Percentiles rank a stretch among this genome's conserved stretches.
Conservation (phyloP, 2,888 invertebrate species). For the Temnothorax ravouxi region DNA sequence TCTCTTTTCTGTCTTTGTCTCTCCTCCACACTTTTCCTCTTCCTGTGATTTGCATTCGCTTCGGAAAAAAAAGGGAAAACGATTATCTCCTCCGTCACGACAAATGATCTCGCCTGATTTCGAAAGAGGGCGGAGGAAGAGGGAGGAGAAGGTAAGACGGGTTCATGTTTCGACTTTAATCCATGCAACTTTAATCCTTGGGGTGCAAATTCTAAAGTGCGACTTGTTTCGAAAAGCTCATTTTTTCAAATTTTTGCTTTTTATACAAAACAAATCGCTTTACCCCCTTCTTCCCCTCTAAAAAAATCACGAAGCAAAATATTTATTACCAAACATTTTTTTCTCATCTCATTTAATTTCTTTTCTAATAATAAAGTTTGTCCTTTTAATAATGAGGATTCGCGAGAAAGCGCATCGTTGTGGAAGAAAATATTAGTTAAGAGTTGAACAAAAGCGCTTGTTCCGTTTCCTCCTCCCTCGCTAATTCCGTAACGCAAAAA, state of each 20-base stretch:
- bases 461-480: not conserved
- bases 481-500: slow-evolving; percentile 46
- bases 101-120: slow-evolving; percentile 47
- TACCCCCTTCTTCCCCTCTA: too few relatives aligned
- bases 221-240: not conserved
- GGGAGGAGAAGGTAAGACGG: not conserved
- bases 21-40: not conserved
- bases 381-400: not conserved
- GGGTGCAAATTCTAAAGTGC: not conserved
- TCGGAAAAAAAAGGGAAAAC: slow-evolving; percentile 40
- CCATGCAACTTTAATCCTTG: not conserved
- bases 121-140: not conserved
- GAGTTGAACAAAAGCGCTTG: slow-evolving; percentile 13
- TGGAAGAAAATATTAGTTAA: slow-evolving; percentile 19
- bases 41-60: slow-evolving; percentile 54
- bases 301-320: not conserved
- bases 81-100: slow-evolving; percentile 49
- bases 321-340: not conserved
- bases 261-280: not conserved
- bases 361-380: not conserved
- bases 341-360: not conserved
- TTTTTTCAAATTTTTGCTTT: not conserved
- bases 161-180: not conserved
- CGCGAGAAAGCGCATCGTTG: not conserved
- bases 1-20: not conserved